These are phyloP conservation scores for Sinella curviseta DNA, from an alignment of 1,140 invertebrate genomes.

Conservation along the genomic window DNA sequence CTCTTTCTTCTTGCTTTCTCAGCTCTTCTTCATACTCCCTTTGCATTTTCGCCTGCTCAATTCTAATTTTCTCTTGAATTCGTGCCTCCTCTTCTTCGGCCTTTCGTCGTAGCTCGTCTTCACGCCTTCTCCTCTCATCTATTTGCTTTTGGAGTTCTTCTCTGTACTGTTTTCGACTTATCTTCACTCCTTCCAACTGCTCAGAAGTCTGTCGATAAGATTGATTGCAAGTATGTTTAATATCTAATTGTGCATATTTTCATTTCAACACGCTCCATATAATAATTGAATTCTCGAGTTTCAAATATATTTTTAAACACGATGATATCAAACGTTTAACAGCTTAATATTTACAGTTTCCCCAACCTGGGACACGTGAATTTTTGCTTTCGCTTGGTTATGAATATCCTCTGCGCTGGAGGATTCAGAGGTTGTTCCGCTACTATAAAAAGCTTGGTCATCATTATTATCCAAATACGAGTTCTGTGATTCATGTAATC, in stretches of 20 bases:
- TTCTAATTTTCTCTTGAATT: constrained; percentile 3
- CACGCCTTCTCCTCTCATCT: neutral
- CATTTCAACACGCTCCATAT: too few species aligned
- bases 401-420: neutral
- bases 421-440: neutral
- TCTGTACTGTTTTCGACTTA: neutral
- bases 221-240: neutral
- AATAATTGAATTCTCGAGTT: too few species aligned
- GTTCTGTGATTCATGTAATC: too few species aligned
- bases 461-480: too few species aligned
- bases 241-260: too few species aligned
- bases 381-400: neutral
- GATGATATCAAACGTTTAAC: too few species aligned
- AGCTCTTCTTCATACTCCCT: constrained; percentile 17
- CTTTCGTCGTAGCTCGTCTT: neutral
- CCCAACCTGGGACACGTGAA: constrained; percentile 10
- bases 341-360: too few species aligned
- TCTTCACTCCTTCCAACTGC: neutral
- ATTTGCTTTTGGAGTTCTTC: constrained; percentile 1
- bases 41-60: constrained; percentile 8
- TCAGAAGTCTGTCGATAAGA: neutral
- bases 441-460: neutral
- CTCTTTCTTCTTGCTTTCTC: neutral
- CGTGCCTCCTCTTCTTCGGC: neutral
- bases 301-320: too few species aligned